Base-by-base conservation (phyloP, 2,888 invertebrate genomes). In the Macropis europaea region DNA sequence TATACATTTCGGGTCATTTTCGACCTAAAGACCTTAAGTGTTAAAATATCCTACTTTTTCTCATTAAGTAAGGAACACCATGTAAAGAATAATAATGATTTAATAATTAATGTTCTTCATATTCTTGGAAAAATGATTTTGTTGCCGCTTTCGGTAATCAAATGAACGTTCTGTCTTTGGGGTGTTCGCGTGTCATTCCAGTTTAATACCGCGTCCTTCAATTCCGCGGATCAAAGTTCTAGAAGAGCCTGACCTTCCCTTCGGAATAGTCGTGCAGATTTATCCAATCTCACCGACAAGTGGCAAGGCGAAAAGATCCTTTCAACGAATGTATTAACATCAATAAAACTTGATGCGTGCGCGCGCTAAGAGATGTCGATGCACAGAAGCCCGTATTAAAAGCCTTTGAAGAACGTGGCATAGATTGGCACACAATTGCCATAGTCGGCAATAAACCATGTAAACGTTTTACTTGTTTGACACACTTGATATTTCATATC, bases 401-500 rank as follows among this genome's bases (percentile, higher is more conserved):
- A 62, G 63, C 32, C 52, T 47, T 15, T 34, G 76, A 76, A 63
- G 68, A 59, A 62, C 59, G 53, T 38, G 43, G 40, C 76, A 45
- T 28, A 48, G 70, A 73, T 67, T 52, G 68, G 54, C 60, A 43
- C 47, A 66, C 75, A 73, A 75, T 77, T 28, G 75, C 43, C n/a
- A n/a, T n/a, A n/a, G n/a, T 43, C 56, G 34, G 57, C 71, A 53
- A 77, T 77, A 64, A 71, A 71, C 57, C 54, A 42, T 43, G 56
- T 54, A 60, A 72, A 77, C 70, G 74, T 61, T 76, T 69, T 73
- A 77, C 67, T 68, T 43, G 74, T 57, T 70, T 70, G 77, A 77
- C 77, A 77, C 68, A 75, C 77, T 75, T 68, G 77, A 68, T 59
- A 61, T 70, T 72, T 64, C 42, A 38, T 67, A 38, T 77, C 57